These are phyloP conservation scores for Ciconia nigra DNA, from an alignment of 2,797 vertebrate genomes.

Conservation along the genomic window DNA sequence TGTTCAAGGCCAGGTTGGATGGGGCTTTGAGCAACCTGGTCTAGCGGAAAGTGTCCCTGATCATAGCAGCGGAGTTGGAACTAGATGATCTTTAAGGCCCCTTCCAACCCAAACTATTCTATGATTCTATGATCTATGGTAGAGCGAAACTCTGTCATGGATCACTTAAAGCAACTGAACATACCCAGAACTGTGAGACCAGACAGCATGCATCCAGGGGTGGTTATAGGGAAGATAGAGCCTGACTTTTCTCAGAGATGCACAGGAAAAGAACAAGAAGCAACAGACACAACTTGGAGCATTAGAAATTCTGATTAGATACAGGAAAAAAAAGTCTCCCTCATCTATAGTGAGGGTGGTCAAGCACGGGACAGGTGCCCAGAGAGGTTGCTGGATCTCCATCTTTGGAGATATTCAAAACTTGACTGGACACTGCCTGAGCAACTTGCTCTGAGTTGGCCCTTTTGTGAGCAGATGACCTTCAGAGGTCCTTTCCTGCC, in stretches of 20 bases:
- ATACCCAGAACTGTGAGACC: not conserved
- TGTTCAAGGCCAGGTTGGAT: too few species aligned
- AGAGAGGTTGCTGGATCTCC: not conserved
- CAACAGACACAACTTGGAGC: not conserved
- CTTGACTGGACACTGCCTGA: not conserved
- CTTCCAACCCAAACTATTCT: too few species aligned
- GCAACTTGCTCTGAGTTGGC: not conserved
- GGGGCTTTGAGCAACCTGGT: too few species aligned
- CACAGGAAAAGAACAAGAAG: not conserved
- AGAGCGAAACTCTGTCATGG: not conserved
- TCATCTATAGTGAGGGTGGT: not conserved
- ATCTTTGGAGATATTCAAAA: not conserved
- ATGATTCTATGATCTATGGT: not conserved
- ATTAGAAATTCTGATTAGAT: not conserved
- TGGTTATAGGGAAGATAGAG: not conserved
- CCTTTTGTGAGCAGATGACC: not conserved
- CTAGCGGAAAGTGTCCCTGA: too few species aligned
- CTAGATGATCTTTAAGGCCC: too few species aligned
- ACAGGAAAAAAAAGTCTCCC: not conserved
- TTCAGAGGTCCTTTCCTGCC: not conserved
- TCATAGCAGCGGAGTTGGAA: too few species aligned
- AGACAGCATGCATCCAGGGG: not conserved
- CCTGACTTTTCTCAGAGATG: not conserved
- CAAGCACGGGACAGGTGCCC: not conserved
- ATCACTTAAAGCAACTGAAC: not conserved